Conservation (phyloP, 2,797 vertebrate genomes). For the Chelonia mydas region DNA sequence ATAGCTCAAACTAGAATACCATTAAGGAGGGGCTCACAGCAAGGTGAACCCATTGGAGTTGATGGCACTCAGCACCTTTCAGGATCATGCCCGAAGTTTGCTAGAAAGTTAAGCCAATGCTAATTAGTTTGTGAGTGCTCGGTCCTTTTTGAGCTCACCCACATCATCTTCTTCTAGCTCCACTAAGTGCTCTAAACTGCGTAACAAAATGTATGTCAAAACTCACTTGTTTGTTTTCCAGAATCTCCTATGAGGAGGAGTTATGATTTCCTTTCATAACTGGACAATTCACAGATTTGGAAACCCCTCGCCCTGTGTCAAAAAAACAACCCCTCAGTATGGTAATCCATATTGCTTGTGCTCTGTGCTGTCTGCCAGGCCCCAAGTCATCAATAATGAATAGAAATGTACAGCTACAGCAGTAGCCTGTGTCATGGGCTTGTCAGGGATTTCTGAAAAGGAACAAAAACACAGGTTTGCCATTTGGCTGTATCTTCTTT, state of each 20-base stretch:
- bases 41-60: neutral
- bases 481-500: constrained; percentile 82
- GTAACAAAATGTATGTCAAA: neutral
- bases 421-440: constrained; percentile 86
- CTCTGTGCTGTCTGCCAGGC: constrained; percentile 88
- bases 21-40: neutral
- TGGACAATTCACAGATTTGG: constrained; percentile 53
- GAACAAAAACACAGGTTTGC: constrained; percentile 88
- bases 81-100: neutral
- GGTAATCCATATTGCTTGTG: constrained; percentile 92
- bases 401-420: constrained; percentile 90
- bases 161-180: neutral
- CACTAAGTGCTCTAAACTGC: neutral
- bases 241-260: neutral
- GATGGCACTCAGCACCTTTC: neutral
- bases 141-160: neutral
- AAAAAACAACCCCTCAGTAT: constrained; percentile 52
- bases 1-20: neutral
- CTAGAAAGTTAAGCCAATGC: constrained; percentile 34
- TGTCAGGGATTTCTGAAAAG: constrained; percentile 89
- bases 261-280: constrained; percentile 46
- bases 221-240: neutral
- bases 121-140: neutral
- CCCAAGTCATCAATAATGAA: constrained; percentile 97
- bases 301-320: neutral